Percentiles rank a stretch among this genome's conserved stretches.
These are phyloP conservation scores for Syncerus caffer DNA, from an alignment of 2,797 vertebrate genomes.

Conservation along the genomic window DNA sequence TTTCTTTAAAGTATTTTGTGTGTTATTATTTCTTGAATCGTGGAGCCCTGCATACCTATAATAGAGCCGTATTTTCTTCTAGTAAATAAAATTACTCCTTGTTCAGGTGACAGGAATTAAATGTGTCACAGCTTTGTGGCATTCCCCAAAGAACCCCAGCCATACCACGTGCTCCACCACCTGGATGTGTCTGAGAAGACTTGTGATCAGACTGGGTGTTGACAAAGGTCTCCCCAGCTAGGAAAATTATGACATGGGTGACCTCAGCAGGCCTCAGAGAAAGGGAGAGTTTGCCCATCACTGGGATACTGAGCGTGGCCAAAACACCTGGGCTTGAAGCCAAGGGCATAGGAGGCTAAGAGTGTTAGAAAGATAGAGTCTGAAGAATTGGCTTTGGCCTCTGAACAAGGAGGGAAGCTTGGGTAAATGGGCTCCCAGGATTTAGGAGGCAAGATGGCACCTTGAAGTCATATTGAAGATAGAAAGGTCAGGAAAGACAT, in stretches of 20 bases:
- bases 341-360: not conserved
- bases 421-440: not conserved
- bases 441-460: not conserved
- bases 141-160: slow-evolving; percentile 39
- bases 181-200: slow-evolving; percentile 48
- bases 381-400: not conserved
- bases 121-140: slow-evolving; percentile 46
- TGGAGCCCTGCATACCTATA: slow-evolving; percentile 51
- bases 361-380: not conserved
- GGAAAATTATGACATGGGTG: not conserved
- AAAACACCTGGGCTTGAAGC: not conserved
- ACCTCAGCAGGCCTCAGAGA: not conserved
- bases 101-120: slow-evolving; percentile 58
- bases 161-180: slow-evolving; percentile 59
- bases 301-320: not conserved
- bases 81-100: slow-evolving; percentile 70
- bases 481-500: not conserved
- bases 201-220: not conserved
- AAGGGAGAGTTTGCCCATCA: not conserved
- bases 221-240: not conserved
- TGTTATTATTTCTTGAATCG: slow-evolving; percentile 59
- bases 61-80: slow-evolving; percentile 68
- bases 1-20: slow-evolving; percentile 68
- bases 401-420: not conserved
- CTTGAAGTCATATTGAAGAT: not conserved